Percentiles rank a stretch among this genome's conserved stretches.
Evolutionary conservation across 2,113 vertebrate species (phyloP).

Genomic region (Dascyllus trimaculatus): DNA sequence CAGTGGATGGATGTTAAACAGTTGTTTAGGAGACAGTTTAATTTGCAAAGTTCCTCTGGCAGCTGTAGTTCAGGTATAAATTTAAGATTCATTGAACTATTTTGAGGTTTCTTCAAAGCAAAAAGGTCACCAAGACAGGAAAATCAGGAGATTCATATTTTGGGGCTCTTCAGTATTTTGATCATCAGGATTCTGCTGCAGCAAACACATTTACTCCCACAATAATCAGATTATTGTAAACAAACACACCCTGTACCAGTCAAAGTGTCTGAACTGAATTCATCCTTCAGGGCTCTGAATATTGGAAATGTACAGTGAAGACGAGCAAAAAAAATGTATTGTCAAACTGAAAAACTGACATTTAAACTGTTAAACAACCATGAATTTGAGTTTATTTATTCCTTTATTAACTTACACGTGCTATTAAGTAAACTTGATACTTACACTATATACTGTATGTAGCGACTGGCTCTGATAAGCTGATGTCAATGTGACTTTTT

Average conservation of each 20-base stretch:
- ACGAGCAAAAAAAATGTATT: neutral
- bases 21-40: neutral
- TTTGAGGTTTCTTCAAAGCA: neutral
- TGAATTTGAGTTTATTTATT: conserved; percentile 57
- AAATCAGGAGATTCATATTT: neutral
- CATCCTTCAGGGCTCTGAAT: neutral
- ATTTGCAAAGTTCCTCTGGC: too few species aligned
- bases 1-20: too few species aligned
- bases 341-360: neutral
- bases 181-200: neutral
- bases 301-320: conserved; percentile 2
- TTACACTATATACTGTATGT: conserved; percentile 32
- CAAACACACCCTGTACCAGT: neutral
- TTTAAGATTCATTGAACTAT: neutral
- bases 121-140: neutral
- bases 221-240: neutral
- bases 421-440: conserved; percentile 40
- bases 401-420: conserved; percentile 30
- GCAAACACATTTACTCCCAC: neutral
- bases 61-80: neutral
- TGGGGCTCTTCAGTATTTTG: neutral
- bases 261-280: neutral
- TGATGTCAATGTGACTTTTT: conserved; percentile 36
- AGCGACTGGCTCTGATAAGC: conserved; percentile 15
- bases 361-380: conserved; percentile 18